phyloP scores from a whole-genome alignment of 2,888 invertebrate species.

The Colletes collaris region DNA sequence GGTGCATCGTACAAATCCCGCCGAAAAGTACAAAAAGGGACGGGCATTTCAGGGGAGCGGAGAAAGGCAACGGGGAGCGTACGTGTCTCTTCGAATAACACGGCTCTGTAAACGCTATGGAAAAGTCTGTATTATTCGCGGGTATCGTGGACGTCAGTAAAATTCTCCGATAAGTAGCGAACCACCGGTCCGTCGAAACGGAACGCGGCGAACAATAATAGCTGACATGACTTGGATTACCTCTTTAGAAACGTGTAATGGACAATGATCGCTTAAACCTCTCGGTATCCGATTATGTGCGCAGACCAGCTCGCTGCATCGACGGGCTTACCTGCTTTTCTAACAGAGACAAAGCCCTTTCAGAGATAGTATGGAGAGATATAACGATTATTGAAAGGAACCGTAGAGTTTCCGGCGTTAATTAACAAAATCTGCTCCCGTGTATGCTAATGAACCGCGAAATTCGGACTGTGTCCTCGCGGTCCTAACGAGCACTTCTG shows the following conservation, averaged over 20 bases:
- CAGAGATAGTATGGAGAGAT: background rate
- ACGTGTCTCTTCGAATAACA: background rate
- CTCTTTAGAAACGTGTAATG: conserved; percentile 17
- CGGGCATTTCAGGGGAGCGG: background rate
- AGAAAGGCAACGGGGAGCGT: background rate
- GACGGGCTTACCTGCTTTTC: conserved; percentile 1
- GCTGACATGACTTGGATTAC: conserved; percentile 20
- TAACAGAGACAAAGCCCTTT: background rate
- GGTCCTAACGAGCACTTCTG: too few species aligned
- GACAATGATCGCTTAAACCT: conserved; percentile 32
- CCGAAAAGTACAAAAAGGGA: background rate
- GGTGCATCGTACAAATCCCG: background rate
- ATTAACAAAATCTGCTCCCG: background rate
- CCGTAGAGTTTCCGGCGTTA: background rate
- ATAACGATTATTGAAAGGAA: background rate
- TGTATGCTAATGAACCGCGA: background rate
- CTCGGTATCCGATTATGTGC: conserved; percentile 14
- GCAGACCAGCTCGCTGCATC: background rate
- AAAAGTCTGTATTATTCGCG: background rate
- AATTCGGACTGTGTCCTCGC: too few species aligned
- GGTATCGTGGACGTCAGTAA: conserved; percentile 12
- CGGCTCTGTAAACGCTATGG: conserved; percentile 3
- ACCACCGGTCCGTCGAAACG: conserved; percentile 21
- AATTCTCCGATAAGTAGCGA: conserved; percentile 40
- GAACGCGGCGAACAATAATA: conserved; percentile 39